phyloP scores from a whole-genome alignment of 2,888 invertebrate species.

The Rhagonycha fulva region DNA sequence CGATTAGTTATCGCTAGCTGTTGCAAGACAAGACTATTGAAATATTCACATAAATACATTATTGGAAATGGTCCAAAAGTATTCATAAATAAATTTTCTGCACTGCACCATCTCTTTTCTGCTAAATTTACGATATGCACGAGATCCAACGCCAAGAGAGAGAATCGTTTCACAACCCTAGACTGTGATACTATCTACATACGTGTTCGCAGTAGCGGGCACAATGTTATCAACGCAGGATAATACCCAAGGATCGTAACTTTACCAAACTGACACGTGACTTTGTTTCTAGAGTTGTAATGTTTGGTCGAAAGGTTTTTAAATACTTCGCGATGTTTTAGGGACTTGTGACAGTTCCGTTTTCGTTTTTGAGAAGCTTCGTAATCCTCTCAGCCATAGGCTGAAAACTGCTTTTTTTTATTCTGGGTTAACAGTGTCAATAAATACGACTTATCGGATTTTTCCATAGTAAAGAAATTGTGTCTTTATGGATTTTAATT shows the following conservation, averaged over 20 bases:
- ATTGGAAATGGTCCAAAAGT: slow-evolving; percentile 51
- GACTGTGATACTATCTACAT: slow-evolving; percentile 41
- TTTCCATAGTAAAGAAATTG: background rate
- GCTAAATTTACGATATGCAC: slow-evolving; percentile 48
- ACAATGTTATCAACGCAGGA: slow-evolving; percentile 46
- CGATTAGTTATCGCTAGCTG: background rate
- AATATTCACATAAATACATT: slow-evolving; percentile 49
- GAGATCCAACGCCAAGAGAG: slow-evolving; percentile 21
- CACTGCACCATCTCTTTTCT: slow-evolving; percentile 49
- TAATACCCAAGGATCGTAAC: slow-evolving; percentile 44
- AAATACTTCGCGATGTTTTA: slow-evolving; percentile 21
- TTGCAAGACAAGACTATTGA: slow-evolving; percentile 28
- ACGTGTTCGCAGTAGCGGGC: slow-evolving; percentile 40
- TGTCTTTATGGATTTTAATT: background rate
- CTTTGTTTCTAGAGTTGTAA: slow-evolving; percentile 29
- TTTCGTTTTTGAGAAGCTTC: slow-evolving; percentile 1
- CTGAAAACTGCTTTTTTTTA: background rate
- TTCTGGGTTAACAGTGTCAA: background rate
- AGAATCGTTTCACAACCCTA: slow-evolving; percentile 29
- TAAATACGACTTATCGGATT: background rate
- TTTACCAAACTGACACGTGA: slow-evolving; percentile 40
- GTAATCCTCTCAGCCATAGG: background rate
- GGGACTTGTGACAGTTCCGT: slow-evolving; percentile 10
- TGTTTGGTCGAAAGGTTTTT: slow-evolving; percentile 24
- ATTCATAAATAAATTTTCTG: slow-evolving; percentile 56